phyloP scores from a whole-genome alignment of 2,797 vertebrate species.

The Nannoperca obscura region DNA sequence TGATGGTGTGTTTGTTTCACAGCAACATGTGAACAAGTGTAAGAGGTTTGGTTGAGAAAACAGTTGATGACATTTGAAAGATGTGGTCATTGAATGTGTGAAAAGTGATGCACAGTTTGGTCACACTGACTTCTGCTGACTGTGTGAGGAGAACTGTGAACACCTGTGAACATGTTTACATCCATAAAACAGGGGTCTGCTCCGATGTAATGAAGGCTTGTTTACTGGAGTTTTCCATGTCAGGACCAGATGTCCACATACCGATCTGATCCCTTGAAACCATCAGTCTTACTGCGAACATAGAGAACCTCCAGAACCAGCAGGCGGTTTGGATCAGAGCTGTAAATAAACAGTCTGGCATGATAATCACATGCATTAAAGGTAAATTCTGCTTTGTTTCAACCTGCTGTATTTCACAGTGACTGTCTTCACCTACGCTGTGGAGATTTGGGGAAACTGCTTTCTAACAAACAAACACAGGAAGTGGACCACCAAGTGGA shows the following conservation, averaged over 20 bases:
- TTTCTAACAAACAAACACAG: no score
- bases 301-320: not conserved
- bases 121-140: not conserved
- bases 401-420: no score
- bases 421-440: no score
- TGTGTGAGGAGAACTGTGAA: not conserved
- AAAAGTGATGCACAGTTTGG: not conserved
- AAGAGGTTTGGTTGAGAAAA: no score
- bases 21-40: no score
- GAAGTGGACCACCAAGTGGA: no score
- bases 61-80: no score
- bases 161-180: not conserved
- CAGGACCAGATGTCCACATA: slow-evolving; percentile 1
- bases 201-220: not conserved
- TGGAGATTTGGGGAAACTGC: no score
- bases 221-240: not conserved
- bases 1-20: no score
- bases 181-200: not conserved
- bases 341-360: no score
- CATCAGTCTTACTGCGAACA: not conserved
- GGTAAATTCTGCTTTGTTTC: no score
- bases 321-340: not conserved
- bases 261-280: not conserved
- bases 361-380: no score
- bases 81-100: not conserved